These are phyloP conservation scores for Strigops habroptila DNA, from an alignment of 2,113 vertebrate genomes.

Conservation along the genomic window DNA sequence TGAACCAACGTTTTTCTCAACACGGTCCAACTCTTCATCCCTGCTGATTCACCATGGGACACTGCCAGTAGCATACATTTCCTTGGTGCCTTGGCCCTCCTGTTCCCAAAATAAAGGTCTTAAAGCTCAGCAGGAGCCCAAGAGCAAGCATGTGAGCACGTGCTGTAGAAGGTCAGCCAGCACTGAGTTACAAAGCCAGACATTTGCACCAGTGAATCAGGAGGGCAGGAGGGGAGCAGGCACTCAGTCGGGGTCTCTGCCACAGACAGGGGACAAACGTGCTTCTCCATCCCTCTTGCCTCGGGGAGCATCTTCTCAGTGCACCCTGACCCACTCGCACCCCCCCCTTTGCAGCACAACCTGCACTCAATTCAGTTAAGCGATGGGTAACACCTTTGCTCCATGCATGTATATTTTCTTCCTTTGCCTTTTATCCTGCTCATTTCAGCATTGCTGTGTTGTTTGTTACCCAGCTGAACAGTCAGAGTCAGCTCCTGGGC, in stretches of 20 bases:
- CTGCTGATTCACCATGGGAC: not conserved
- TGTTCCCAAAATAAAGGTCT: not conserved
- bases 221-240: not conserved
- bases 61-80: not conserved
- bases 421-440: not conserved
- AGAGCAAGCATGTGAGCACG: fast-evolving
- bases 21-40: not conserved
- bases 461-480: not conserved
- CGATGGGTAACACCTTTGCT: fast-evolving
- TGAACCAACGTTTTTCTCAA: not conserved
- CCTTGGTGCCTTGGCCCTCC: not conserved
- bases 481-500: conserved; percentile 29
- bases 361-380: not conserved
- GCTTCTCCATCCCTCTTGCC: not conserved
- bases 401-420: fast-evolving
- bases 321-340: fast-evolving
- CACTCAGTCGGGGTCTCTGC: not conserved
- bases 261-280: not conserved
- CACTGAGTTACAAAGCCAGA: not conserved
- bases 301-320: not conserved
- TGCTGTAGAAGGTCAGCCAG: not conserved
- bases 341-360: not conserved
- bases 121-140: not conserved
- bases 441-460: not conserved
- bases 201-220: fast-evolving